Evolutionary conservation across 2,888 invertebrate species (phyloP).

Genomic region (Andricus quercusramuli): DNA sequence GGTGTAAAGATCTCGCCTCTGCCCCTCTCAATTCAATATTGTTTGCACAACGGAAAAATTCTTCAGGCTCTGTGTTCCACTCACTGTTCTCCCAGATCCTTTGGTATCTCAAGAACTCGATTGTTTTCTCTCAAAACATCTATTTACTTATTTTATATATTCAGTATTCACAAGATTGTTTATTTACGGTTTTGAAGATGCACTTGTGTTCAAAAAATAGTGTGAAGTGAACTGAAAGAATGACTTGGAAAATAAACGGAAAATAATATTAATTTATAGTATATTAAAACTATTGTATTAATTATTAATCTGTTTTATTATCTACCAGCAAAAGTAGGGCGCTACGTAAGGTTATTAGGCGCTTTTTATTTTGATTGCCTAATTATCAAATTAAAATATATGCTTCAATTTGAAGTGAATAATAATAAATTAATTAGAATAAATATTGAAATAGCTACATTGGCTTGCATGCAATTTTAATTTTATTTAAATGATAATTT

Average conservation of each 20-base stretch:
- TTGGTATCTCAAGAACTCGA: neutral
- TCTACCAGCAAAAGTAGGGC: no score
- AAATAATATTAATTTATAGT: no score
- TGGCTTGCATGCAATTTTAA: no score
- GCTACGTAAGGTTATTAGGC: no score
- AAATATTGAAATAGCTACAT: no score
- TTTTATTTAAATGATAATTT: no score
- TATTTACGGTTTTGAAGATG: neutral
- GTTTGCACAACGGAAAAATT: neutral
- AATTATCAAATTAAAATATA: no score
- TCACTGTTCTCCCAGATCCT: constrained; percentile 1
- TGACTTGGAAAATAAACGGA: neutral
- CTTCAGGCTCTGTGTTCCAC: neutral
- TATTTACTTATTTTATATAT: constrained; percentile 18
- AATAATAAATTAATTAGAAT: no score
- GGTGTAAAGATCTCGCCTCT: neutral
- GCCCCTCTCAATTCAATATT: neutral
- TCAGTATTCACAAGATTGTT: neutral
- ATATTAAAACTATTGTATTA: neutral
- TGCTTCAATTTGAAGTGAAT: no score
- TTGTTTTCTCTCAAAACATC: constrained; percentile 12
- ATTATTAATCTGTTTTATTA: neutral
- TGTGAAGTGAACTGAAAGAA: neutral
- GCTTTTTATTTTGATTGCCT: no score
- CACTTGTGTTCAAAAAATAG: neutral